Base-by-base conservation (phyloP, 1,140 invertebrate genomes). In the Scaptomyza hsui region DNA sequence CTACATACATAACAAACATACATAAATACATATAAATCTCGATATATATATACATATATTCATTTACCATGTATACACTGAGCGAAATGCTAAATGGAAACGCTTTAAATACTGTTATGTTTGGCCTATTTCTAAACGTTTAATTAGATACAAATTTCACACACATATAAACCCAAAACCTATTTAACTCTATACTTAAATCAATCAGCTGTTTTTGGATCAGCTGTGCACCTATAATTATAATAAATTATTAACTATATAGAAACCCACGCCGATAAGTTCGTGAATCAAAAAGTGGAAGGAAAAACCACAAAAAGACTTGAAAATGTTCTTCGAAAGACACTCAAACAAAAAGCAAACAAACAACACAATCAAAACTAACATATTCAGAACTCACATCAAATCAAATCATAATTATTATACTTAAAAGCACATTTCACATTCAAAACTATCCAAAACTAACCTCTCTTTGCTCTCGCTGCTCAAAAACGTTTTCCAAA, bases 31-130 rank as follows among this genome's bases (percentile, higher is more conserved):
- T 65, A 55, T 53, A 39, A 67, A 60, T 42, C 19, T 18, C 19
- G 9, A 49, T 51, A 60, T 44, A 68, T 62, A 57, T 72, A 78
- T 55, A 68, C 69, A 78, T 56, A 69, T 49, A 74, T 82, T 85
- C 76, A 69, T 80, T 82, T 68, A 81, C 51, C 77, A 80, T 51
- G 63, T 83, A 75, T 83, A 85, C 80, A 86, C 81, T 85, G 80
- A 85, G 79, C 79, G 68, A 75, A 82, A 72, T 82, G 79, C 79
- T 75, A 55, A 77, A 81, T 71, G 71, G 45, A 88, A 83, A 88
- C 57, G 80, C 83, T 89, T 89, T 89, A 89, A 29, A 86, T 74
- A 72, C 73, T 89, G 83, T 89, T 89, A 89, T 89, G 85, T 89
- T 89, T 89, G 83, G 83, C 83, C 79, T 70, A 82, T 39, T 82